Conservation (phyloP, 2,113 vertebrate genomes). For the Lutjanus erythropterus region DNA sequence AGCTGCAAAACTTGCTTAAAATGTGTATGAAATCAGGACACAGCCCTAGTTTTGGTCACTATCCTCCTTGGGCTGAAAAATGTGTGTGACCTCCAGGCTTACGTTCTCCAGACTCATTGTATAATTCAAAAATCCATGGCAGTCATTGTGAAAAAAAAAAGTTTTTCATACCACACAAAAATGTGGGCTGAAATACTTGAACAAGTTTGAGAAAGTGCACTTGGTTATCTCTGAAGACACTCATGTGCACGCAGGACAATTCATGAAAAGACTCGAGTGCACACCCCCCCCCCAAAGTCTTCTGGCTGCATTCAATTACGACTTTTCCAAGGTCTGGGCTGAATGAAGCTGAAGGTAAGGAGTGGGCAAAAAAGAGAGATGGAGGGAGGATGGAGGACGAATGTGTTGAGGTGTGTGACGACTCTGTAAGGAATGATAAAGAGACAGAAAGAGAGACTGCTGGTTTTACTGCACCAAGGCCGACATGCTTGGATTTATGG, state of each 20-base stretch:
- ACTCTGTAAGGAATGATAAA: slow-evolving; percentile 77
- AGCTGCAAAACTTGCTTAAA: slow-evolving; percentile 22
- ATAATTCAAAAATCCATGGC: slow-evolving; percentile 7
- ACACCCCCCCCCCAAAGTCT: not conserved
- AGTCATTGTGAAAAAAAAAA: slow-evolving; percentile 2
- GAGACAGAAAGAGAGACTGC: slow-evolving; percentile 74
- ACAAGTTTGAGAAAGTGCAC: slow-evolving; percentile 34
- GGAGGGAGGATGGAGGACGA: slow-evolving; percentile 50
- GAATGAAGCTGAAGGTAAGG: slow-evolving; percentile 50
- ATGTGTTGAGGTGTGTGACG: slow-evolving; percentile 75
- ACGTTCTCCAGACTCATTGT: slow-evolving; percentile 12
- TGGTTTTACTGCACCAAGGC: slow-evolving; percentile 82
- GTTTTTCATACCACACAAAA: not conserved
- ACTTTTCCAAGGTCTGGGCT: slow-evolving; percentile 61
- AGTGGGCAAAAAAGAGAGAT: slow-evolving; percentile 7
- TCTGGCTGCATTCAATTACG: slow-evolving; percentile 51
- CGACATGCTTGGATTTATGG: slow-evolving; percentile 76
- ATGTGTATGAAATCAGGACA: slow-evolving; percentile 18
- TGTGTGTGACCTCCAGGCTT: slow-evolving; percentile 22
- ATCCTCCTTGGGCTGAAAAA: not conserved
- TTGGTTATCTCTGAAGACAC: slow-evolving; percentile 7
- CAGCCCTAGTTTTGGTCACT: slow-evolving; percentile 1
- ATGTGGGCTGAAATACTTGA: slow-evolving; percentile 21
- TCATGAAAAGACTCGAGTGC: slow-evolving; percentile 7
- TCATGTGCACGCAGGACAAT: slow-evolving; percentile 24